Evolutionary conservation across 2,113 vertebrate genomes (phyloP), one percentile per base, ranked within the genome.

Genomic region (Oreotragus oreotragus): DNA sequence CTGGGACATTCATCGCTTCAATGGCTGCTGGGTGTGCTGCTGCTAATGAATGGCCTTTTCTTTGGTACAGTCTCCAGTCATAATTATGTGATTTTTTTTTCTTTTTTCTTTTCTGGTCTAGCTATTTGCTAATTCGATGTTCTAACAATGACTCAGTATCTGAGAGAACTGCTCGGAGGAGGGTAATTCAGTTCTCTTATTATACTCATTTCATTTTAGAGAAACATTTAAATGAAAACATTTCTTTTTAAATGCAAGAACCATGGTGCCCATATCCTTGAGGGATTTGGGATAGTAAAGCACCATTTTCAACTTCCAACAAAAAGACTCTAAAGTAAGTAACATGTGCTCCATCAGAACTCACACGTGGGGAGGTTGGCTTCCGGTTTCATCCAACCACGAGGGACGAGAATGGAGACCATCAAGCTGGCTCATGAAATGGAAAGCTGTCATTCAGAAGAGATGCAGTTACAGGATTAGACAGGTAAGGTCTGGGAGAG

Each of bases 111-210:
- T 96, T 91, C 81, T 92, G 19, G 85, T 66, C 53, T 81, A 94
- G 85, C 64, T 90, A 8, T 97, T 97, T 90, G 91, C 62, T 93
- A 96, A 96, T 96, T 77, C 90, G 90, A 66, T 96, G 94, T 92
- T 96, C 90, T 95, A 95, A 96, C 95, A 93, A 95, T 96, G 95
- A 97, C 96, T 97, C 87, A 94, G 90, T 55, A 90, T 93, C 92
- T 80, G 66, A 96, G 79, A 84, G 73, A 96, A 96, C 17, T 85
- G 51, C 95, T 93, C 0, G 0, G 36, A 57, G 28, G 87, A 83
- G 90, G 39, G 43, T n/a, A 90, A 97, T 96, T 97, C 80, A 77
- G 53, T 97, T 94, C 84, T 95, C 57, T 88, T 84, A 36, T 94
- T 96, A 83, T 85, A n/a, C 91, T 91, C 39, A 39, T 45, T 84